Base-by-base conservation (phyloP, 1,140 invertebrate species). In the Sitodiplosis mosellana region DNA sequence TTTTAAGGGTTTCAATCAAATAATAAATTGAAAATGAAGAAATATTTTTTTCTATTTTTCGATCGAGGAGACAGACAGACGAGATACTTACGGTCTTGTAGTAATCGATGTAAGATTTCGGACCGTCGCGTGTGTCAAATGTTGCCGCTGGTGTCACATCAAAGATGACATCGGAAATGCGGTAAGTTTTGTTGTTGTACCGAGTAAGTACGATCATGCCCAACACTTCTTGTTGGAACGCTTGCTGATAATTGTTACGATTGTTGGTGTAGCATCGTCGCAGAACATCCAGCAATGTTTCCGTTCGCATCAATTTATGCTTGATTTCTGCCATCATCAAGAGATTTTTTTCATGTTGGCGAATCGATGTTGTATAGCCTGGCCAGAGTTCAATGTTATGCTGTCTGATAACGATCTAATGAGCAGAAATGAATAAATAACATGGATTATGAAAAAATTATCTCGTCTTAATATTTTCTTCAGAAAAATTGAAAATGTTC, bases 171-270 rank as follows among this genome's bases (percentile, higher is more conserved):
- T 96, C 92, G 65, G 93, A 89, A 20, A 97, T 69, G 27, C 77
- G 68, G 59, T 96, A 96, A 0, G 84, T 85, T 58, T 77, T 81
- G 55, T 93, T 92, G 55, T 96, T 96, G 56, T 96, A 96, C 44
- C 81, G 72, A 0, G 92, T 95, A 15, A 96, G 60, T 0, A 96
- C 87, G 46, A 80, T 45, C 4, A 60, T 43, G 6, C 63, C 85
- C 20, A 84, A 61, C 0, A 90, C 56, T 41, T 69, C 66, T 27
- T 75, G 71, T 11, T 65, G 62, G 46, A 78, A 78, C 0, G 65
- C 62, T 10, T 70, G 66, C 50, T 70, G 69, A 52, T 73, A 76
- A 36, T 73, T 63, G 6, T 59, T 63, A 5, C 60, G 36, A 27
- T 12, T 38, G 36, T 38, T 7, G 12, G 36, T 12, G 12, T 38